Conservation (phyloP, 2,888 invertebrate species). For the Hyppa rectilinea region DNA sequence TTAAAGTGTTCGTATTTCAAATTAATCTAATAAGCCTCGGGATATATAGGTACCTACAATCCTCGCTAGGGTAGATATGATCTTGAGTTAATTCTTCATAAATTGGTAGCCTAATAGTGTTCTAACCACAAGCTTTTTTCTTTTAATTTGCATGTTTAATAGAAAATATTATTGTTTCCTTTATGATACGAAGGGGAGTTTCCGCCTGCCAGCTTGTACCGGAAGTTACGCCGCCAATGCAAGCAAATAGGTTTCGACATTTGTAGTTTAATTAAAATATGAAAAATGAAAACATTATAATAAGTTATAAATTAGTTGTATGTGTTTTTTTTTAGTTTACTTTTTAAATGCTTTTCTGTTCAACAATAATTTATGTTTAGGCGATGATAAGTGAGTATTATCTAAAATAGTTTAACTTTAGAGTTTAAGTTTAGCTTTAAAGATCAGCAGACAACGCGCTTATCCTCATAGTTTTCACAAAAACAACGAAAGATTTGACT, state of each 20-base stretch:
- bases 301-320: neutral
- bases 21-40: neutral
- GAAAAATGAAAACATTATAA: neutral
- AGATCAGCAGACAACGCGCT: neutral
- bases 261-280: conserved; percentile 3
- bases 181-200: conserved; percentile 31
- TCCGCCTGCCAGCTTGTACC: conserved; percentile 39
- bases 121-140: conserved; percentile 1
- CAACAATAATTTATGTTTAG: too few relatives aligned
- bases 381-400: neutral
- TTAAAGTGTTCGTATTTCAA: conserved; percentile 11
- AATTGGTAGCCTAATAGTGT: neutral
- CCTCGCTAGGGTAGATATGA: neutral
- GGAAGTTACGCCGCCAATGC: conserved; percentile 41
- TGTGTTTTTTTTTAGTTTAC: neutral
- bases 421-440: neutral
- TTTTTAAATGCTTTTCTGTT: neutral
- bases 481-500: neutral
- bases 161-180: conserved; percentile 57
- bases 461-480: neutral
- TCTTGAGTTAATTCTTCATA: conserved; percentile 7
- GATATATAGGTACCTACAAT: neutral
- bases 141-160: conserved; percentile 13
- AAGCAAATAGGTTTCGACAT: conserved; percentile 41
- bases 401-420: neutral